Conservation (phyloP, 2,797 vertebrate species). For the Octomys mimax region DNA sequence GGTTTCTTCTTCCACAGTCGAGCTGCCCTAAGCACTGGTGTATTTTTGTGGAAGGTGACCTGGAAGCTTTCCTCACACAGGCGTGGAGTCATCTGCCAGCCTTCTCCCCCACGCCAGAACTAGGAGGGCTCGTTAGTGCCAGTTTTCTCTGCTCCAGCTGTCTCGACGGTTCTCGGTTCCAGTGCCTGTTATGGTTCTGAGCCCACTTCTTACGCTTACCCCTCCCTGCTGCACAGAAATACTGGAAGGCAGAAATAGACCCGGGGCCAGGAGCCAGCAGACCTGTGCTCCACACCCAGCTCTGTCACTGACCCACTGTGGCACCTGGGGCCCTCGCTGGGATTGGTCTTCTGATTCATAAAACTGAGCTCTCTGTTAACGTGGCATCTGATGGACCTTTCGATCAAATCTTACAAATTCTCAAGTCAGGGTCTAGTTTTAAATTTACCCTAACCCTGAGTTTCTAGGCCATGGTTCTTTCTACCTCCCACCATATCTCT, state of each 20-base stretch:
- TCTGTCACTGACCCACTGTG: neutral
- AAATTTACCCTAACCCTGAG: neutral
- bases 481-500: neutral
- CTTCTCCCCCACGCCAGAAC: neutral
- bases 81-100: conserved; percentile 28
- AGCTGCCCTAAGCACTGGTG: neutral
- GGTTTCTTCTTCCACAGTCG: neutral
- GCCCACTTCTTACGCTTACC: neutral
- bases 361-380: neutral
- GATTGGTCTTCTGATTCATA: neutral
- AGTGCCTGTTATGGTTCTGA: neutral
- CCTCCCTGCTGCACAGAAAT: neutral
- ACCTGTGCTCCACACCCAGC: neutral
- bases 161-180: neutral
- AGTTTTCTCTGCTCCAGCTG: neutral
- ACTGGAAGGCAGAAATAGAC: neutral
- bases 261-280: neutral
- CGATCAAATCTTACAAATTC: neutral
- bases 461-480: neutral
- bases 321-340: neutral
- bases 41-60: neutral
- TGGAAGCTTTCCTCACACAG: neutral
- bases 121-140: conserved; percentile 58
- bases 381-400: neutral
- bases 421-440: neutral